Base-by-base conservation (phyloP, 2,797 vertebrate genomes). In the Microcaecilia unicolor region DNA sequence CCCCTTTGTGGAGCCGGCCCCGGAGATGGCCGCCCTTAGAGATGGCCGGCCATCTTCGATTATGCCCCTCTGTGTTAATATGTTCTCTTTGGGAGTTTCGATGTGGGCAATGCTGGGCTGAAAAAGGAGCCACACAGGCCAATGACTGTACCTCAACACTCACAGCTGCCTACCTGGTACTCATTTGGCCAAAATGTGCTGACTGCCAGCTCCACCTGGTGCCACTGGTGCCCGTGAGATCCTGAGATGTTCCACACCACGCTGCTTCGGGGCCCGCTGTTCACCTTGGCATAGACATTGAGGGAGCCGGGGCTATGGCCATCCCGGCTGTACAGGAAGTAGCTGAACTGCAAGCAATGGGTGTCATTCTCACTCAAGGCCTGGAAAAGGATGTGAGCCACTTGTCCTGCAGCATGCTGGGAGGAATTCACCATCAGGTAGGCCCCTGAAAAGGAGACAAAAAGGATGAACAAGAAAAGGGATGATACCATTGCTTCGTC, bases 291-390 rank as follows among this genome's bases (percentile, higher is more conserved):
- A 2, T 86, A 94, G 57, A 87, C 80, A 0, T 76, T 84, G 55
- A 98, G 80, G 4, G 76, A 74, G 35, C 93, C 92, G 0, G 94
- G 92, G 62, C 92, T 93, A 77, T 81, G 90, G 15, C 92, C 93
- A 0, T 96, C 92, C 2, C 86, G 81, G 71, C 89, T 91, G 67
- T 91, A 93, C 51, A 96, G 81, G 72, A 96, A 93, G 69, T 94
- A 98, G 76, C 91, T 98, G 84, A 98, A 98, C 77, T 97, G 94
- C 15, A 98, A 85, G 60, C 94, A 98, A 67, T 98, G 94, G 8
- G 94, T 96, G 74, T 97, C 93, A 7, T 98, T 97, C 72, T 98
- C 93, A 0, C 90, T 98, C 64, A 98, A 78, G 0, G 89, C 83
- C 36, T 87, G 88, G 42, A 97, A 84, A 7, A 92, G 78, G 33